phyloP scores from a whole-genome alignment of 2,797 vertebrate species.

The Platalea minor region DNA sequence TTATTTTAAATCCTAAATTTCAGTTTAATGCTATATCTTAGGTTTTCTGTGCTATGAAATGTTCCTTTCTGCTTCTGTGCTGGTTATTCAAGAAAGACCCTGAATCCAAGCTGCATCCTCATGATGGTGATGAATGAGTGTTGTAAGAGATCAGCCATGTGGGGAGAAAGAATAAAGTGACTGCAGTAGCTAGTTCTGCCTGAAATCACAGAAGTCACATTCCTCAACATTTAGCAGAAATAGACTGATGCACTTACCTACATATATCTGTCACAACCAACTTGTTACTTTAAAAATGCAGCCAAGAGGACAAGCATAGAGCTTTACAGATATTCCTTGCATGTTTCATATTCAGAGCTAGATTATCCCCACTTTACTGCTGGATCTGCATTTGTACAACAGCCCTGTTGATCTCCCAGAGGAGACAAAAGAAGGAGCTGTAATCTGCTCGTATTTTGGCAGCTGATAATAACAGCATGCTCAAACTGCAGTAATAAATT shows the following conservation, averaged over 20 bases:
- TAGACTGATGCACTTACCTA: neutral
- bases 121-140: neutral
- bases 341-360: neutral
- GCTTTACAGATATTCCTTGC: neutral
- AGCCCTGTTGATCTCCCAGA: neutral
- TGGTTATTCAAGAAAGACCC: neutral
- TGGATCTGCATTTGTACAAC: neutral
- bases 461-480: neutral
- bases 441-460: slow-evolving; percentile 14
- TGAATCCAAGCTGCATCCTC: neutral
- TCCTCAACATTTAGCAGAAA: neutral
- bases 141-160: neutral
- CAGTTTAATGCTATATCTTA: neutral
- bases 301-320: neutral
- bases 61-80: neutral
- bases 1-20: neutral
- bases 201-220: neutral
- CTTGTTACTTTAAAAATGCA: neutral
- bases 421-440: neutral
- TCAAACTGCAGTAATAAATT: neutral
- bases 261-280: neutral
- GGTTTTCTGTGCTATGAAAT: neutral
- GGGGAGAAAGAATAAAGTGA: neutral
- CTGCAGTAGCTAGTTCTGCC: neutral
- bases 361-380: neutral